phyloP scores from a whole-genome alignment of 2,113 vertebrate genomes.

The Corydoras maculifer region DNA sequence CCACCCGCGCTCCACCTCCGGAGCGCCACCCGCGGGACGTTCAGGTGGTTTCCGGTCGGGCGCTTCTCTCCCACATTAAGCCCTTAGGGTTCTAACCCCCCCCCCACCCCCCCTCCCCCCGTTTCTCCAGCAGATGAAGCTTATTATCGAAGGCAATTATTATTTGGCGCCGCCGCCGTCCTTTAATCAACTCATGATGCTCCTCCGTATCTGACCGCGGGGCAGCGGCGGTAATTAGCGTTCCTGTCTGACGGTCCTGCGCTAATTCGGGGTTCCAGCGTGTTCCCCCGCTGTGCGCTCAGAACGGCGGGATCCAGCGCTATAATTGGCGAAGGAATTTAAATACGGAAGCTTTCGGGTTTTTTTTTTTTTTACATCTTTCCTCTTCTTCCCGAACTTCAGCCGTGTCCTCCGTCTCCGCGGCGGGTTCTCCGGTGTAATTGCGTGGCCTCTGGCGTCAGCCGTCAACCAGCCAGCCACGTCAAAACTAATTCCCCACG shows the following conservation, averaged over 20 bases:
- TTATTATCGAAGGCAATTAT: slow-evolving; percentile 35
- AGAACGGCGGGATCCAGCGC: slow-evolving; percentile 27
- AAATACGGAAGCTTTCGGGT: slow-evolving; percentile 44
- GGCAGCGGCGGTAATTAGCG: slow-evolving; percentile 26
- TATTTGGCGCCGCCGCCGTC: slow-evolving; percentile 5
- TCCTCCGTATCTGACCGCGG: slow-evolving; percentile 12
- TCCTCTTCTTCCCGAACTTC: slow-evolving; percentile 1
- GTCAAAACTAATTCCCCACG: slow-evolving; percentile 12
- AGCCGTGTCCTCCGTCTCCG: background rate
- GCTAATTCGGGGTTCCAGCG: slow-evolving; percentile 12
- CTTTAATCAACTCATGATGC: slow-evolving; percentile 24
- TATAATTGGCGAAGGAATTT: slow-evolving; percentile 43
- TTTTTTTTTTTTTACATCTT: background rate
- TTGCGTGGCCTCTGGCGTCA: background rate
- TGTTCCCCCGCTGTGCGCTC: slow-evolving; percentile 3
- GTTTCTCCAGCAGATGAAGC: background rate
- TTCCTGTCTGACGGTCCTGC: background rate
- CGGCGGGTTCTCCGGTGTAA: background rate
- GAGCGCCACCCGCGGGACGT: too few species aligned
- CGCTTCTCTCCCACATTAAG: too few species aligned
- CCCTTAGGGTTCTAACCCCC: too few species aligned
- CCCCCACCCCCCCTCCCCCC: background rate
- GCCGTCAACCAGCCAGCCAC: background rate
- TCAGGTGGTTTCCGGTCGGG: too few species aligned
- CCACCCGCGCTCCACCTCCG: too few species aligned